These are phyloP conservation scores for Pseudorasbora parva DNA, from an alignment of 2,113 vertebrate genomes.

Conservation along the genomic window DNA sequence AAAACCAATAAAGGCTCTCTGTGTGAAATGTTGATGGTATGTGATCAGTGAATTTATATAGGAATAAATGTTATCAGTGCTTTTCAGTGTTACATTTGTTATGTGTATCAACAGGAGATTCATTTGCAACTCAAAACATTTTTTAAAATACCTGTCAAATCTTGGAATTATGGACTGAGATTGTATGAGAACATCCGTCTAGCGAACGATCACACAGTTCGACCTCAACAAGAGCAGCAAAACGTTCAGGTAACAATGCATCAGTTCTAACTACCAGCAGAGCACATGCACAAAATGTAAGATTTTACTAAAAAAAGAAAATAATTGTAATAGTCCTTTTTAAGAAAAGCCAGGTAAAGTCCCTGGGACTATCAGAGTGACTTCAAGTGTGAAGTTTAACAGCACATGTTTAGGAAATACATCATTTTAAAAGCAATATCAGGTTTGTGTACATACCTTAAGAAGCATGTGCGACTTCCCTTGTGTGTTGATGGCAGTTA, in stretches of 20 bases:
- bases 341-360: too few species aligned
- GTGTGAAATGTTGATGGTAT: neutral
- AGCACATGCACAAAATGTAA: neutral
- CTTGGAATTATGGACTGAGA: neutral
- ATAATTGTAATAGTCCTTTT: neutral
- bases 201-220: neutral
- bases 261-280: neutral
- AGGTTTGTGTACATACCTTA: slow-evolving; percentile 39
- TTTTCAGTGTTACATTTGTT: neutral
- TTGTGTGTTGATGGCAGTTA: slow-evolving; percentile 46
- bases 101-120: neutral
- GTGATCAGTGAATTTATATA: neutral
- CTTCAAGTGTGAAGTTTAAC: neutral
- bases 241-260: neutral
- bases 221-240: neutral
- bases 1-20: neutral
- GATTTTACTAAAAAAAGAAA: neutral
- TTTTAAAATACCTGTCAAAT: neutral
- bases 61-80: neutral
- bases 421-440: neutral
- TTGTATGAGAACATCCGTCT: neutral
- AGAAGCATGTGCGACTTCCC: slow-evolving; percentile 42
- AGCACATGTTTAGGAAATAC: neutral
- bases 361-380: neutral
- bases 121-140: neutral